Base-by-base conservation (phyloP, 1,140 invertebrate species). In the Drosophila elegans region DNA sequence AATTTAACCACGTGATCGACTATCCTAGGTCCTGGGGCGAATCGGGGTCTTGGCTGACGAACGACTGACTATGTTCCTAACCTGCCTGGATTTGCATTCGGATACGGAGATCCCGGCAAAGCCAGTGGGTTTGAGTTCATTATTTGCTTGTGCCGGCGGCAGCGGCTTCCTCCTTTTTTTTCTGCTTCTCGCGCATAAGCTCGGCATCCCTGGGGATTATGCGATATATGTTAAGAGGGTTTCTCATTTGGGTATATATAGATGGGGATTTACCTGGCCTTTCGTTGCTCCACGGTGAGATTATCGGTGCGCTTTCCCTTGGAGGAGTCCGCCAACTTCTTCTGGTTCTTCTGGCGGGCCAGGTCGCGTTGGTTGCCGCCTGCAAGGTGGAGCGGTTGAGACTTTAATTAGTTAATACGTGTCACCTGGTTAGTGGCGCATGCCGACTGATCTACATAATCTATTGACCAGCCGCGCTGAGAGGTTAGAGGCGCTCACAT, bases 291-390 rank as follows among this genome's bases (percentile, higher is more conserved):
- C 32, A 97, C 92, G 25, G 95, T 96, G 91, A 97, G 92, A 95
- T 95, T 62, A 94, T 95, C 76, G 93, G 94, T 93, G 94, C 96
- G 53, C 94, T 94, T 81, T 90, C 94, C 95, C 92, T 96, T 96
- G 49, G 93, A 92, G 51, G 91, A 60, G 85, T 97, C 96, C 67
- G 94, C 93, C 80, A 95, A 94, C 90, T 97, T 97, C 91, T 97
- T 97, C 85, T 95, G 94, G 92, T 96, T 96, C 92, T 97, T 97
- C 69, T 94, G 95, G 57, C 97, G 94, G 66, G 97, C 97, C 82
- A 97, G 94, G 92, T 98, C 97, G 91, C 97, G 94, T 93, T 97
- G 97, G 92, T 98, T 98, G 79, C 97, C 97, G 75, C 95, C 95
- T 96, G 80, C 5, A 76, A 77, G 60, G 42, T 51, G 11, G n/a